Evolutionary conservation across 2,113 vertebrate genomes (phyloP).

Genomic region (Lepisosteus oculatus): DNA sequence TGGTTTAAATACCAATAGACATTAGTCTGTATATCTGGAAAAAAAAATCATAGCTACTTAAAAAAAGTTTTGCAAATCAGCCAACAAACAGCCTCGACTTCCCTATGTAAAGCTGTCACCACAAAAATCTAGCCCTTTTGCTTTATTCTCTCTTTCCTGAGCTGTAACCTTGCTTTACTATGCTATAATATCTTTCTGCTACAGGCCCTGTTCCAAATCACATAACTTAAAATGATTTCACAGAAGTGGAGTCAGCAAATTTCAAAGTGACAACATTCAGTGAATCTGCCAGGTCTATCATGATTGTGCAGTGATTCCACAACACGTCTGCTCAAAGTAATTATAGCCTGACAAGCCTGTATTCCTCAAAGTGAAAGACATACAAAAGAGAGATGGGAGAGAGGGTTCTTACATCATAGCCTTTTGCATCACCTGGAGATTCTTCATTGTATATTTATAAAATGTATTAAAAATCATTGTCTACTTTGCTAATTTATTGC

Average conservation of each 20-base stretch:
- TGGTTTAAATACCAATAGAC: too few relatives aligned
- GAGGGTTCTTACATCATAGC: conserved; percentile 25
- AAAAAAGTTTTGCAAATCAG: too few relatives aligned
- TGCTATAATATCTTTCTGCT: conserved; percentile 35
- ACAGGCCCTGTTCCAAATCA: conserved; percentile 29
- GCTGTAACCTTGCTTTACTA: conserved; percentile 9
- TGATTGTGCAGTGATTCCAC: conserved; percentile 40
- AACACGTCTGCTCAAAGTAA: conserved; percentile 47
- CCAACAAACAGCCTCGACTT: too few relatives aligned
- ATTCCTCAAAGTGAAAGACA: conserved; percentile 2
- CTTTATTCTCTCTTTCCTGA: too few relatives aligned
- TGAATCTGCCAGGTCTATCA: conserved; percentile 40
- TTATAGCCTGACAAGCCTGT: conserved; percentile 40
- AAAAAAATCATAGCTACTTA: too few relatives aligned
- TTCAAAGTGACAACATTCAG: conserved; percentile 39
- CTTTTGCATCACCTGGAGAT: conserved; percentile 19
- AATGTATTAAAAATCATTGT: conserved; percentile 47
- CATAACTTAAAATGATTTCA: conserved; percentile 42
- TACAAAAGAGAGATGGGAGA: conserved; percentile 15
- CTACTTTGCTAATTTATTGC: conserved; percentile 38
- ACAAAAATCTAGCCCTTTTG: too few relatives aligned
- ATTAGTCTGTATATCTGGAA: too few relatives aligned
- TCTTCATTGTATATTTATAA: conserved; percentile 57
- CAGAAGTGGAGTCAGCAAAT: conserved; percentile 49
- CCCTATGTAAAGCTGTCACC: too few relatives aligned